Percentiles rank a stretch among this genome's conserved stretches.
Evolutionary conservation across 1,140 invertebrate species (phyloP).

Genomic region (Rhyzopertha dominica): DNA sequence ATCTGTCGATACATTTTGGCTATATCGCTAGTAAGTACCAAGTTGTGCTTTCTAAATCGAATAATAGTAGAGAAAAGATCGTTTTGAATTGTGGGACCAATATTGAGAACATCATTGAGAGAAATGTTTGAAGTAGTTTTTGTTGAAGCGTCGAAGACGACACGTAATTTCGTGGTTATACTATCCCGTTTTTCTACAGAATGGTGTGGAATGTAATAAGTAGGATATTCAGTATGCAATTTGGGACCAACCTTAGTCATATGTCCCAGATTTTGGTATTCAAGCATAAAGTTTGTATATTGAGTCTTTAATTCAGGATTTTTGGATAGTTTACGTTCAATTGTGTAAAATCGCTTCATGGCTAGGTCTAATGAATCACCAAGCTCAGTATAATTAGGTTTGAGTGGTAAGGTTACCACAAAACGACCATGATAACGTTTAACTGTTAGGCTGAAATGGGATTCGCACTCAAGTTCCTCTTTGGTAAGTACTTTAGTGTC

Average conservation of each 20-base stretch:
- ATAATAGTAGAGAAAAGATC: conserved; percentile 31
- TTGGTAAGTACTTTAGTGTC: neutral
- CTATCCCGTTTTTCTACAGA: too few species aligned
- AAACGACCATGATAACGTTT: conserved; percentile 10
- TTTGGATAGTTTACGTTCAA: conserved; percentile 8
- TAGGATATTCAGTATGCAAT: too few species aligned
- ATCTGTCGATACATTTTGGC: conserved; percentile 49
- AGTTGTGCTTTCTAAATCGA: conserved; percentile 16
- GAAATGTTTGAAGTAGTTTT: too few species aligned
- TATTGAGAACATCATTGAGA: conserved; percentile 32
- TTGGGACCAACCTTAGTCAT: too few species aligned
- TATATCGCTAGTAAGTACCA: conserved; percentile 39
- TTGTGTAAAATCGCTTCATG: conserved; percentile 5
- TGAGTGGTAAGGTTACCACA: conserved; percentile 7
- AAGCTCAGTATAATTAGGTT: neutral
- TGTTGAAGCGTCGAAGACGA: too few species aligned
- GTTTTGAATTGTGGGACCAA: conserved; percentile 32
- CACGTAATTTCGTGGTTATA: too few species aligned
- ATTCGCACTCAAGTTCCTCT: conserved; percentile 10
- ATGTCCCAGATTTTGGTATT: conserved; percentile 7
- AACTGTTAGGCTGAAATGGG: conserved; percentile 6
- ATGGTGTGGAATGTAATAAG: too few species aligned
- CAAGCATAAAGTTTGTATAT: too few species aligned
- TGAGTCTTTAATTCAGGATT: conserved; percentile 1
- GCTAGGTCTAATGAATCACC: conserved; percentile 7